Percentiles rank a stretch among this genome's conserved stretches.
These are phyloP conservation scores for Tauraco erythrolophus DNA, from an alignment of 2,113 vertebrate species.

Conservation along the genomic window DNA sequence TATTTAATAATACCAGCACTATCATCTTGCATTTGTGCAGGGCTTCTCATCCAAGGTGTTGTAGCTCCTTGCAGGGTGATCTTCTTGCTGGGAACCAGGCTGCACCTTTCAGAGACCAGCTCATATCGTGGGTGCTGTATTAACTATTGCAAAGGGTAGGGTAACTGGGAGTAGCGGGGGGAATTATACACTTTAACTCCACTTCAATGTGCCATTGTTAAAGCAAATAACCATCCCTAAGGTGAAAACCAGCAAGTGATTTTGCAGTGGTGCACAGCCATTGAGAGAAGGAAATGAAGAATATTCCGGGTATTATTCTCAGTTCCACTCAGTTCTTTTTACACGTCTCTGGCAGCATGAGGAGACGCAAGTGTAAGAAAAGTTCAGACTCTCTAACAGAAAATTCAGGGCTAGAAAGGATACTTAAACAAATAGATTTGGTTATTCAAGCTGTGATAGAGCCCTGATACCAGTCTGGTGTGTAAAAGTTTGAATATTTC, in stretches of 20 bases:
- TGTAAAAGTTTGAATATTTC: neutral
- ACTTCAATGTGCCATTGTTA: neutral
- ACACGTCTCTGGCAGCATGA: neutral
- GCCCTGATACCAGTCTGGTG: neutral
- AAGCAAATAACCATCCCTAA: neutral
- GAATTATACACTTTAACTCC: neutral
- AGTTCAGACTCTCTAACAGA: neutral
- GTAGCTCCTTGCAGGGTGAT: neutral
- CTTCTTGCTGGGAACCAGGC: neutral
- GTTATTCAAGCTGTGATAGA: neutral
- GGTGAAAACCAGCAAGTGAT: neutral
- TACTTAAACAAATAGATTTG: neutral
- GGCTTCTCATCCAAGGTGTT: neutral
- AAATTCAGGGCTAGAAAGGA: neutral
- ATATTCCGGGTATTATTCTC: neutral
- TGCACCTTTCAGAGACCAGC: neutral
- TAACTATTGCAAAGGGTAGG: neutral
- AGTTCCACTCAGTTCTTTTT: neutral
- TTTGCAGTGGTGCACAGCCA: neutral
- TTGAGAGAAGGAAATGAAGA: neutral
- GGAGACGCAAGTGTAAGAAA: neutral
- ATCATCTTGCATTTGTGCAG: neutral
- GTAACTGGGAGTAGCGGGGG: neutral
- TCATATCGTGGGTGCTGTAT: neutral
- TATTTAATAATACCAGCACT: conserved; percentile 8